Conservation (phyloP, 2,113 vertebrate genomes). For the Loxodonta africana region DNA sequence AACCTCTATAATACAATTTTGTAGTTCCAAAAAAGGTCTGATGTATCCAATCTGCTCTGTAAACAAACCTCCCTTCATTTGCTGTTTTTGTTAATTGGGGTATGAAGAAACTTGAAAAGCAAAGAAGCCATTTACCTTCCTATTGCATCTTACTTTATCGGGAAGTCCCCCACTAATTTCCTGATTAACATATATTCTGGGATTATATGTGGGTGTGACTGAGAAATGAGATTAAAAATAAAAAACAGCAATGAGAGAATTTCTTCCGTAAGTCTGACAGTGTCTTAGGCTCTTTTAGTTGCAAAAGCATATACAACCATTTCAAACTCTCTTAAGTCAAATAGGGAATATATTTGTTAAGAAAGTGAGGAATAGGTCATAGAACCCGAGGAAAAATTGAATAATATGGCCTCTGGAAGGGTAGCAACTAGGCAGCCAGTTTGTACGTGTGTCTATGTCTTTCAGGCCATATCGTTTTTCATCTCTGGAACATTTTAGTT, state of each 20-base stretch:
- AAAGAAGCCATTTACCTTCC: slow-evolving; percentile 16
- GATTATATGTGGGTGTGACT: neutral
- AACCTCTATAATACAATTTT: slow-evolving; percentile 58
- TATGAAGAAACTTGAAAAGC: slow-evolving; percentile 52
- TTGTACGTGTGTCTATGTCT: neutral
- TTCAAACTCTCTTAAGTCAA: slow-evolving; percentile 12
- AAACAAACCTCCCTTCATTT: slow-evolving; percentile 47
- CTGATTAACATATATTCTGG: slow-evolving; percentile 27
- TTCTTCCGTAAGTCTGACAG: neutral
- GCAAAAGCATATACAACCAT: neutral
- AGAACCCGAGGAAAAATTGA: slow-evolving; percentile 16
- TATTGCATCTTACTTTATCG: slow-evolving; percentile 21
- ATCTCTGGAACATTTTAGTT: neutral
- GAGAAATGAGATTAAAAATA: slow-evolving; percentile 13
- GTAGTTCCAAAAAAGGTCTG: slow-evolving; percentile 43
- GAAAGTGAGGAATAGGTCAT: neutral
- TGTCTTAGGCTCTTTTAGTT: slow-evolving; percentile 2
- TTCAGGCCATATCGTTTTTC: neutral
- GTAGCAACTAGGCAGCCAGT: neutral
- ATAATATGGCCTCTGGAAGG: slow-evolving; percentile 7
- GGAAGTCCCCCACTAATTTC: slow-evolving; percentile 39
- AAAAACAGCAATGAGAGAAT: neutral
- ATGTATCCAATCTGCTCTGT: slow-evolving; percentile 1
- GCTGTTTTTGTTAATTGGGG: neutral
- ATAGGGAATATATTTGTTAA: neutral